phyloP scores from a whole-genome alignment of 2,797 vertebrate species.

The Lacerta agilis region DNA sequence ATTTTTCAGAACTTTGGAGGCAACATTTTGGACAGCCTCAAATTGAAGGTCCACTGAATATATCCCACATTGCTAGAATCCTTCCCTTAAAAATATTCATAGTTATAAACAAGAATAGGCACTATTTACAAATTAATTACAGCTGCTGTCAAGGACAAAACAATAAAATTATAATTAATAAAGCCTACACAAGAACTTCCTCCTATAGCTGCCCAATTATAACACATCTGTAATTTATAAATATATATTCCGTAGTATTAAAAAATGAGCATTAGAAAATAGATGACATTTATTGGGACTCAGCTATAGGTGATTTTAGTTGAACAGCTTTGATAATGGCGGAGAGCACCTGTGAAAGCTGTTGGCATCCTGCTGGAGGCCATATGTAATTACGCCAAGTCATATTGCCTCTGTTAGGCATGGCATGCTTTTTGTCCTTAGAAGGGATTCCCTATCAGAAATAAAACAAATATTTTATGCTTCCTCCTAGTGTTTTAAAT shows the following conservation, averaged over 20 bases:
- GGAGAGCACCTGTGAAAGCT: background rate
- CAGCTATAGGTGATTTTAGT: background rate
- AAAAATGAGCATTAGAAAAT: background rate
- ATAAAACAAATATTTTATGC: background rate
- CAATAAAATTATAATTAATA: slow-evolving; percentile 16
- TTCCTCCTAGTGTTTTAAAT: background rate
- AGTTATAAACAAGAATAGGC: background rate
- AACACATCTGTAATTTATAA: slow-evolving; percentile 24
- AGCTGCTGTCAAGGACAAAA: background rate
- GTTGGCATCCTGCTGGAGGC: background rate
- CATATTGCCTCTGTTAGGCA: background rate
- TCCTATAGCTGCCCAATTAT: background rate
- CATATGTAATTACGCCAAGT: background rate
- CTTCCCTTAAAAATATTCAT: background rate
- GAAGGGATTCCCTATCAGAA: background rate
- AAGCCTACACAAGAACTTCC: background rate
- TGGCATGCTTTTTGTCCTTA: background rate
- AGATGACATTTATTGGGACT: background rate
- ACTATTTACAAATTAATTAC: slow-evolving; percentile 5
- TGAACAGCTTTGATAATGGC: background rate
- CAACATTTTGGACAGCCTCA: no score
- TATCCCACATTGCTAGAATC: background rate
- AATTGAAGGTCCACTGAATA: background rate
- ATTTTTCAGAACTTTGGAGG: no score
- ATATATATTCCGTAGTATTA: background rate